A percentile compares a stretch with the other conserved stretches of the same genome.
Evolutionary conservation across 2,113 vertebrate species (phyloP).

Genomic region (Nyctereutes procyonoides): DNA sequence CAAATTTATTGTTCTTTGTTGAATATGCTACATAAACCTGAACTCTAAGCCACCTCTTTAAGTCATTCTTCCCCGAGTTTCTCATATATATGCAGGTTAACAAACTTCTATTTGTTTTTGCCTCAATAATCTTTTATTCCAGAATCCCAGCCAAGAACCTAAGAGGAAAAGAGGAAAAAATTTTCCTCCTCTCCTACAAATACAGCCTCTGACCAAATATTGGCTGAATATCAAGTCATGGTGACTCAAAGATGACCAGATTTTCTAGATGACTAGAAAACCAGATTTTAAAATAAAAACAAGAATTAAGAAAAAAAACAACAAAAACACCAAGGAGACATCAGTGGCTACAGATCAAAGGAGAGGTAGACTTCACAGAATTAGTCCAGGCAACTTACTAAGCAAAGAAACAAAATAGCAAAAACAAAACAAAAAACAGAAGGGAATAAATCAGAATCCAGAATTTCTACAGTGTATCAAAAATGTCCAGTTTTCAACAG

Average conservation of each 20-base stretch:
- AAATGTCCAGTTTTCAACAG: conserved; percentile 6
- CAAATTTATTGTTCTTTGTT: background rate
- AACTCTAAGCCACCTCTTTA: background rate
- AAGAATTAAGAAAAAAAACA: background rate
- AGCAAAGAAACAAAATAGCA: background rate
- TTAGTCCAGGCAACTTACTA: background rate
- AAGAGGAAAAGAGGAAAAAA: background rate
- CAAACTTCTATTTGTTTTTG: background rate
- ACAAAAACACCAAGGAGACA: background rate
- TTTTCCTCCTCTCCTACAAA: background rate
- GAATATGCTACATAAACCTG: background rate
- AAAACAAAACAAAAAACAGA: background rate
- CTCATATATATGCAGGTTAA: background rate
- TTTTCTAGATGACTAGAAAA: no score
- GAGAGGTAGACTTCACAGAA: background rate
- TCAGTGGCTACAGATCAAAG: background rate
- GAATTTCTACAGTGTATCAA: background rate
- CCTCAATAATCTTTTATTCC: background rate
- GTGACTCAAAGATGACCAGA: background rate
- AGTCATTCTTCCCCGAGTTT: background rate
- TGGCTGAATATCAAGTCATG: background rate
- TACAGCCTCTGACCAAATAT: background rate
- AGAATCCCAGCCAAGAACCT: background rate
- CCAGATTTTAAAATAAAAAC: background rate
- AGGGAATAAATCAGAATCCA: background rate